phyloP scores from a whole-genome alignment of 2,797 vertebrate species.

The Enteromius anoplus region DNA sequence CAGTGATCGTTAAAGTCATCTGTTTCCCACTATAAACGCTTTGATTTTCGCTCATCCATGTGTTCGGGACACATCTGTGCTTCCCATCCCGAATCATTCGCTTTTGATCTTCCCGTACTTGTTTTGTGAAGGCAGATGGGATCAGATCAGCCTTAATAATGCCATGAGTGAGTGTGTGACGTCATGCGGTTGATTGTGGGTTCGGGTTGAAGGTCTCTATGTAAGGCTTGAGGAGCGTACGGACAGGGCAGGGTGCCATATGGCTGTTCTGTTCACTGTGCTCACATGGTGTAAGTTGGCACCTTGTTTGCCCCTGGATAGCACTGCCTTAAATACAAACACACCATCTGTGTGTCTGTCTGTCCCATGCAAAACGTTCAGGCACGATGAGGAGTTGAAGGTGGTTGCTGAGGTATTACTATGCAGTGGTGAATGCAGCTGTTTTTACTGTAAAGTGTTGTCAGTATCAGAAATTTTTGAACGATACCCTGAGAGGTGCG shows the following conservation, averaged over 20 bases:
- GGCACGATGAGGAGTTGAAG: neutral
- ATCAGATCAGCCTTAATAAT: neutral
- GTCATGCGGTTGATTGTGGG: neutral
- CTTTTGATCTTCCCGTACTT: neutral
- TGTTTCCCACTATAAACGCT: neutral
- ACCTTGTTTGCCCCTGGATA: neutral
- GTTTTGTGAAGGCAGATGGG: neutral
- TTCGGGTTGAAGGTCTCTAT: neutral
- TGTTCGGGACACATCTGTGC: neutral
- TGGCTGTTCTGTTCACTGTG: neutral
- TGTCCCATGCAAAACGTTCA: neutral
- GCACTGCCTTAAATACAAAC: neutral
- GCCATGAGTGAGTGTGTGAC: neutral
- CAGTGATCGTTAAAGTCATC: neutral
- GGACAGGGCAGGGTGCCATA: conserved; percentile 5
- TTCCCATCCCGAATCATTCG: neutral
- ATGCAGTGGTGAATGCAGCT: neutral
- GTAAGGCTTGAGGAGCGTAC: neutral
- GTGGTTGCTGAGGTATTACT: neutral
- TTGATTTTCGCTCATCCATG: too few species aligned
- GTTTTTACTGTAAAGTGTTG: neutral
- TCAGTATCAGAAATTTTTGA: too few species aligned
- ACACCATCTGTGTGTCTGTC: neutral
- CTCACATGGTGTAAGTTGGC: neutral
- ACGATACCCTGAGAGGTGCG: neutral